phyloP scores from a whole-genome alignment of 37 sponge, comb jelly and placozoan species.

The Diacarnus erythraeanus region DNA sequence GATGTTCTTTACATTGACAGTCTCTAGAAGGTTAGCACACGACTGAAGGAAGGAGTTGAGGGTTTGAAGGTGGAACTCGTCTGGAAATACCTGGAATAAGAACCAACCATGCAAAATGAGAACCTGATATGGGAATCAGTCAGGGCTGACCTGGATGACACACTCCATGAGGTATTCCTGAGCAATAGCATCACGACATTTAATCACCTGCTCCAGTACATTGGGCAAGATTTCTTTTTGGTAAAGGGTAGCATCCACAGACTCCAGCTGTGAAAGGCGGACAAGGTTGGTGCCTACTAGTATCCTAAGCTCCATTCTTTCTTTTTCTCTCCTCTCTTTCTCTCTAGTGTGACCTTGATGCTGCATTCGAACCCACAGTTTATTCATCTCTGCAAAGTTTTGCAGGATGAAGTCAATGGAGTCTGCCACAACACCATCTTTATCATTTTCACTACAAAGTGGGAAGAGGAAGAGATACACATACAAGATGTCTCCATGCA shows the following conservation, averaged over 20 bases:
- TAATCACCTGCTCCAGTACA: constrained; percentile 94
- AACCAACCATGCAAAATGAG: neutral
- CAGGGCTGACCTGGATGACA: constrained; percentile 87
- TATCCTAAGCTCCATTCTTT: constrained; percentile 92
- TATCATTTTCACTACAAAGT: constrained; percentile 14
- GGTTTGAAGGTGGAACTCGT: constrained; percentile 96
- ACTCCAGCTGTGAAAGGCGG: constrained; percentile 89
- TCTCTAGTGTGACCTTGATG: constrained; percentile 99
- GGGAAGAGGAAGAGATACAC: neutral
- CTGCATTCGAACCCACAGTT: constrained; percentile 99
- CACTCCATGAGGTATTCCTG: constrained; percentile 99
- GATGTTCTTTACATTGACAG: constrained; percentile 95
- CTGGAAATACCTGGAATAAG: constrained; percentile 88
- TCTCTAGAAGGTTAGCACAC: constrained; percentile 78
- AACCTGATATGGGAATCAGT: no score
- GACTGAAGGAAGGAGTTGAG: constrained; percentile 85
- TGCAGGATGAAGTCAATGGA: constrained; percentile 91
- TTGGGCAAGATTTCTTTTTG: constrained; percentile 78
- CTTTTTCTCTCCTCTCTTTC: constrained; percentile 93
- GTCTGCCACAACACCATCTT: constrained; percentile 86
- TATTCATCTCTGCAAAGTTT: constrained; percentile 99
- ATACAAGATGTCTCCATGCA: no score
- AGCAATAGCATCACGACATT: constrained; percentile 94
- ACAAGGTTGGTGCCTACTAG: constrained; percentile 99
- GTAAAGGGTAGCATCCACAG: constrained; percentile 73